These are phyloP conservation scores for Drosophila subobscura DNA, from an alignment of 1,140 invertebrate genomes.

Conservation along the genomic window DNA sequence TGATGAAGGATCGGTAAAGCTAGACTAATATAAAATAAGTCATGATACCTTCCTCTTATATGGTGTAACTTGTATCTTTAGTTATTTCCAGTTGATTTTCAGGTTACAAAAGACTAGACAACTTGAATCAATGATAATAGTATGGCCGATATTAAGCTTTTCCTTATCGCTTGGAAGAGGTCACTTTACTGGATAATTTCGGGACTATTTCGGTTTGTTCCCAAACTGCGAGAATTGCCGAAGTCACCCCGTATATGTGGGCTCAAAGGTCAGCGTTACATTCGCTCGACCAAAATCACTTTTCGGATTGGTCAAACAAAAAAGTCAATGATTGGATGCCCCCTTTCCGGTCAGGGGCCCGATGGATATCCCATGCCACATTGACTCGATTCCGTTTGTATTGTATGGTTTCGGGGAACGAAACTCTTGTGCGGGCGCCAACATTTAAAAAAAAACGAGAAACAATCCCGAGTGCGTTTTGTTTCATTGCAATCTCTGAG, in stretches of 20 bases:
- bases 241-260: constrained; percentile 17
- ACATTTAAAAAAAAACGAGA: constrained; percentile 35
- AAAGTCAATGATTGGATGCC: constrained; percentile 35
- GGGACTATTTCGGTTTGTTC: too few species aligned
- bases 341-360: not conserved
- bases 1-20: too few species aligned
- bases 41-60: too few species aligned
- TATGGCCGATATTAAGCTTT: too few species aligned
- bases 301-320: constrained; percentile 40
- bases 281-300: constrained; percentile 73
- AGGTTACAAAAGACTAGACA: too few species aligned
- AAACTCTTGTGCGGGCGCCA: constrained; percentile 18
- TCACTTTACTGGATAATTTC: too few species aligned
- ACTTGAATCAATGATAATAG: too few species aligned
- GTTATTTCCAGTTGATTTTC: too few species aligned
- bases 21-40: too few species aligned
- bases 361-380: constrained; percentile 1
- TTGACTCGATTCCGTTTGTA: constrained; percentile 33
- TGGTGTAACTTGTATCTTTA: too few species aligned
- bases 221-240: not conserved
- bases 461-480: constrained; percentile 66
- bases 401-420: constrained; percentile 24
- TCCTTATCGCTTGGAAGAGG: too few species aligned
- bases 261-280: constrained; percentile 14
- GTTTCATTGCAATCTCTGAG: constrained; percentile 63